Evolutionary conservation across 2,797 vertebrate genomes (phyloP).

Genomic region (Halcyon chelicuti): DNA sequence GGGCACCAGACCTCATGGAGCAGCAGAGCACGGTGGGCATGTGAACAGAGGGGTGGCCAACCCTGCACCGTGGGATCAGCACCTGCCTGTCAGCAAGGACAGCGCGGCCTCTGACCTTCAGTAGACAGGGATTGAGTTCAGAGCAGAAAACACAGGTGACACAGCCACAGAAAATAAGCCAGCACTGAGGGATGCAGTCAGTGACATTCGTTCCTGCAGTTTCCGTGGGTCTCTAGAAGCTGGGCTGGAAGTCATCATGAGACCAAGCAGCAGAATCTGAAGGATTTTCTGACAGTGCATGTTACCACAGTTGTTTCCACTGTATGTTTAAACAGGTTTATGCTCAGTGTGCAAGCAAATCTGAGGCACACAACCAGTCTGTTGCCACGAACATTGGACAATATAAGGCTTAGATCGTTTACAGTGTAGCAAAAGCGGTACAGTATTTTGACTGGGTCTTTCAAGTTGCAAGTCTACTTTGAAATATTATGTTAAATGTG

Average conservation of each 20-base stretch:
- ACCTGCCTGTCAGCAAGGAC: neutral
- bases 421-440: neutral
- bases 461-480: neutral
- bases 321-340: neutral
- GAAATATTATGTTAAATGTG: neutral
- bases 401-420: neutral
- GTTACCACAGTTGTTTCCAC: neutral
- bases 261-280: neutral
- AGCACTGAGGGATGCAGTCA: neutral
- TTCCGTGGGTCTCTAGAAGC: neutral
- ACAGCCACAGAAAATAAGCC: rapidly evolving
- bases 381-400: neutral
- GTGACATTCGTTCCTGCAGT: neutral
- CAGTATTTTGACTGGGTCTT: neutral
- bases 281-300: neutral
- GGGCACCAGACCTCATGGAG: neutral
- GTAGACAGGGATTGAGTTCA: neutral
- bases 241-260: neutral
- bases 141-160: neutral
- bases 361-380: neutral
- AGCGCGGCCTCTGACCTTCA: rapidly evolving
- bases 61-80: rapidly evolving
- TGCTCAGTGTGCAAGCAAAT: neutral
- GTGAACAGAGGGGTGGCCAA: neutral
- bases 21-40: rapidly evolving